Evolutionary conservation across 1,140 invertebrate genomes (phyloP), one percentile per base, ranked within the genome.

Genomic region (Andricus grossulariae): DNA sequence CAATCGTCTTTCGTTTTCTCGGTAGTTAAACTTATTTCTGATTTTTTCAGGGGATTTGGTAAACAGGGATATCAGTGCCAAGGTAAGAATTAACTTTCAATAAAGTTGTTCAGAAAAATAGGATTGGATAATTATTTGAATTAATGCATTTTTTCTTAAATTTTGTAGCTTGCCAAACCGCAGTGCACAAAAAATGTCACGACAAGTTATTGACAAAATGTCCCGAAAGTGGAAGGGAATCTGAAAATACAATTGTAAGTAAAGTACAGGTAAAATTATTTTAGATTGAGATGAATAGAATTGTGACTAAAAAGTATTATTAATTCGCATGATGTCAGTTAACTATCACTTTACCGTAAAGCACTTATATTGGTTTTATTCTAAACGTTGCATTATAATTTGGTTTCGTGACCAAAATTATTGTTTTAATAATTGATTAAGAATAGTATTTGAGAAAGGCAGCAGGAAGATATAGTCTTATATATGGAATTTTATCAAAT

Each of bases 21-120:
- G 25, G 25, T 3, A 45, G 45, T 71, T 8, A 15, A 77, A 83
- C 76, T 72, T 80, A 71, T 79, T 88, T 81, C 84, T 45, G 0
- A 45, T 45, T 45, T 45, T 92, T 90, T 49, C 89, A 94, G 93
- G 94, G 98, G 98, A 66, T 96, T 99, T 86, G 97, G 97, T 71
- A 99, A 99, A 91, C 98, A 99, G 92, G 98, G 98, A 70, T 99
- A 99, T 92, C 97, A 99, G 84, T 99, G 99, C 91, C 97, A 99
- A 90, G 93, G 95, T 96, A 90, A 94, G 73, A 52, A 49, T 74
- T 39, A 16, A 19, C 8, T 39, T 6, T 32, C 13, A 32, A 60
- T 32, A 60, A 32, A 21, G 32, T 57, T 13, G 32, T 21, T 21
- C 32, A 21, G 5, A 25, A 21, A 21, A 25, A 10, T 32, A 57